These are phyloP conservation scores for Penaeus vannamei DNA, from an alignment of 1,140 invertebrate genomes.

Conservation along the genomic window DNA sequence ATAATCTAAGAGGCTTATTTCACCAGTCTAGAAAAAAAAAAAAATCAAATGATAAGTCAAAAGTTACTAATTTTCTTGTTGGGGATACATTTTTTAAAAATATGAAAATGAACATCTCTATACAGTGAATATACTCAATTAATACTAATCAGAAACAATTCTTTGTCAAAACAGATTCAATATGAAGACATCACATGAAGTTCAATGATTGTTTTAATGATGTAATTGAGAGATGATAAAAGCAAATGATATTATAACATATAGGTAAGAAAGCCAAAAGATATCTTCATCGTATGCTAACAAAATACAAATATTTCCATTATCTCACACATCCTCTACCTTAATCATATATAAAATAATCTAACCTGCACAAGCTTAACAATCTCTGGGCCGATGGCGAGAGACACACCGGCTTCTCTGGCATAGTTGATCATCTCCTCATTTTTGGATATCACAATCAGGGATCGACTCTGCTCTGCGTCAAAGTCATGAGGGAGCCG, in stretches of 20 bases:
- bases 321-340: neutral
- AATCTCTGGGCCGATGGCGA: slow-evolving; percentile 45
- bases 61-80: no score
- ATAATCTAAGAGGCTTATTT: slow-evolving; percentile 36
- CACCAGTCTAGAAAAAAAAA: slow-evolving; percentile 45
- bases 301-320: neutral
- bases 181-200: no score
- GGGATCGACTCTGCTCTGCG: slow-evolving; percentile 25
- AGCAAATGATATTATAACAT: no score
- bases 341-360: neutral
- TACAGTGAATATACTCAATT: no score
- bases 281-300: neutral
- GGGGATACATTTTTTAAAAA: no score
- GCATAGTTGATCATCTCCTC: slow-evolving; percentile 49
- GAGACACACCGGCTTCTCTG: slow-evolving; percentile 28
- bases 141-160: no score
- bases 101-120: no score
- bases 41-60: no score
- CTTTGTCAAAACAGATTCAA: no score
- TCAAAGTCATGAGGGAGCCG: slow-evolving; percentile 47
- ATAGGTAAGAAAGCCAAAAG: no score
- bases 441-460: slow-evolving; percentile 37
- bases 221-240: no score
- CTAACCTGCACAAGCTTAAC: slow-evolving; percentile 50
- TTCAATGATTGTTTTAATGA: no score